Evolutionary conservation across 2,113 vertebrate species (phyloP), one percentile per base, ranked within the genome.

Genomic region (Cyanoramphus novaezelandiae): DNA sequence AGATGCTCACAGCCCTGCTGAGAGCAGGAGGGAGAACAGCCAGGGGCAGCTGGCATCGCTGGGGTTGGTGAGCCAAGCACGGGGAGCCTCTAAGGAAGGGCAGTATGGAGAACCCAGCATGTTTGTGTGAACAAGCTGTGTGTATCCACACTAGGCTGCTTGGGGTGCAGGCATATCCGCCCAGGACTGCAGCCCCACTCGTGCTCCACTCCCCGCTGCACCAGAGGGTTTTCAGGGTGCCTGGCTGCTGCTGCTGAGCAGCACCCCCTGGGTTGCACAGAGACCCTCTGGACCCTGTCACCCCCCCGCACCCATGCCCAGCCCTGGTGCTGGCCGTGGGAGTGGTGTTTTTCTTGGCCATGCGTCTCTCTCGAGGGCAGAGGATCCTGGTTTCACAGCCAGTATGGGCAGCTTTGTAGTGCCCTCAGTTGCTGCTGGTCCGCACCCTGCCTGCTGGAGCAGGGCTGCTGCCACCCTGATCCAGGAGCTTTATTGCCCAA

Each of bases 321-420:
- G 62, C 79, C 75, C 25, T 55, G 75, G 43, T 86, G 27, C 70
- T 68, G 88, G 31, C 39, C 0, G 2, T 80, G 63, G 82, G 79
- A 76, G 60, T 25, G 31, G 31, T 86, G 75, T 77, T 93, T 86
- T 80, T 86, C 53, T 95, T 92, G 93, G 93, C 87, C 37, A 2
- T 2, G 0, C 0, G 0, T 76, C 53, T n/a, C 23, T 70, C 50
- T 43, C 2, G 3, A 84, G 72, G 78, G 74, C 0, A 3, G 62
- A 79, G 87, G 65, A 79, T 69, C 35, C 41, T 84, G 69, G n/a
- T 82, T 92, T 92, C 19, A 1, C 75, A 90, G 78, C 90, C 90
- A 80, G 76, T 35, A 4, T 1, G 1, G 72, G 92, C 7, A 4
- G 63, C 88, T 90, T 72, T 80, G 41, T 74, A 53, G 49, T 59